These are phyloP conservation scores for Cladopsammia gracilis DNA, from an alignment of 64 coral and sea anemone species.

Conservation along the genomic window DNA sequence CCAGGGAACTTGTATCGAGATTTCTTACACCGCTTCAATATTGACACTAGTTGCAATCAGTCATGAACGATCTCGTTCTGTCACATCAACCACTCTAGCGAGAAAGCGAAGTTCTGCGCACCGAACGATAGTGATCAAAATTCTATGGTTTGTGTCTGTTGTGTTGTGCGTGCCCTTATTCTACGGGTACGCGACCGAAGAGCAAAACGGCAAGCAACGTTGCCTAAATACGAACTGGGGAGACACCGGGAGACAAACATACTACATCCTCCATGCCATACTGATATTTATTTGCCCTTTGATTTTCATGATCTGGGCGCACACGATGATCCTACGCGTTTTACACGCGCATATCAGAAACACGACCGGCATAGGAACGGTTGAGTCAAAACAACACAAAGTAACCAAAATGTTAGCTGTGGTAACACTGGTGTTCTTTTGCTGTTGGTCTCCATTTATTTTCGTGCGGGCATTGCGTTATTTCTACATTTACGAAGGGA, in stretches of 20 bases:
- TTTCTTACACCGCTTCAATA: constrained; percentile 85
- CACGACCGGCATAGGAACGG: neutral
- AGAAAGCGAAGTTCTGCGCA: constrained; percentile 74
- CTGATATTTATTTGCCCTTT: constrained; percentile 83
- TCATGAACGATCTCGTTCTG: constrained; percentile 80
- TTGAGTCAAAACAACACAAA: constrained; percentile 79
- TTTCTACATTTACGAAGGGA: constrained; percentile 68
- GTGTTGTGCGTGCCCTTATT: constrained; percentile 75
- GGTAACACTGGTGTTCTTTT: constrained; percentile 81
- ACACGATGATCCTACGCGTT: constrained; percentile 77
- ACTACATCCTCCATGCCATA: constrained; percentile 79
- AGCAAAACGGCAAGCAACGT: constrained; percentile 37
- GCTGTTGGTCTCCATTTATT: constrained; percentile 89
- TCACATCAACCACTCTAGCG: constrained; percentile 64
- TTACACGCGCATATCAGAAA: constrained; percentile 56
- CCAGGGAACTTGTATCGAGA: constrained; percentile 81
- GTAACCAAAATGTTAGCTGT: constrained; percentile 92
- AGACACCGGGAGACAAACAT: constrained; percentile 70
- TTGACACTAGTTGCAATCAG: constrained; percentile 87
- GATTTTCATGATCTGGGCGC: constrained; percentile 89
- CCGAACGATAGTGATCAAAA: constrained; percentile 75
- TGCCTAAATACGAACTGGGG: constrained; percentile 85
- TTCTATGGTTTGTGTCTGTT: constrained; percentile 71
- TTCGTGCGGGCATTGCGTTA: constrained; percentile 67
- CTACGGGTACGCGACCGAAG: constrained; percentile 68